Evolutionary conservation across 1,140 invertebrate genomes (phyloP).

Genomic region (Cataglyphis hispanica): DNA sequence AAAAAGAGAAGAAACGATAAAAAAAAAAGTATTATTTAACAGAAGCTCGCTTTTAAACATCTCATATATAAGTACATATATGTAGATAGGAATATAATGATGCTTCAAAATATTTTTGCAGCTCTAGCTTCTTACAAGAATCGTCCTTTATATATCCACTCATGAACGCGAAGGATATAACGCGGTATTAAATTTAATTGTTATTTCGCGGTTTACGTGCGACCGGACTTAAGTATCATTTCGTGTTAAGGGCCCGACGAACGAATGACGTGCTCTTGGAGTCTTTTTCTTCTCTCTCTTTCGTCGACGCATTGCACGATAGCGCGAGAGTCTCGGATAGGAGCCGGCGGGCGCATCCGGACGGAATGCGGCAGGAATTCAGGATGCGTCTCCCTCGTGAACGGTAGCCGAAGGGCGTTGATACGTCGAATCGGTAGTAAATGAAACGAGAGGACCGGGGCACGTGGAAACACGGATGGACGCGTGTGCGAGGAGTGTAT

Average conservation of each 20-base stretch:
- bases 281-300: background rate
- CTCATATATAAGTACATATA: background rate
- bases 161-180: background rate
- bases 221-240: conserved; percentile 43
- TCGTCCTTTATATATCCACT: background rate
- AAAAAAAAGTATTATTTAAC: background rate
- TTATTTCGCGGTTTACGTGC: conserved; percentile 28
- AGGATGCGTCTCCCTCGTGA: conserved; percentile 62
- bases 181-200: conserved; percentile 24
- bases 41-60: background rate
- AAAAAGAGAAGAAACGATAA: background rate
- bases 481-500: conserved; percentile 50
- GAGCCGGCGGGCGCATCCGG: conserved; percentile 27
- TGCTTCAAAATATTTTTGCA: background rate
- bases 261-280: background rate
- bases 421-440: conserved; percentile 69
- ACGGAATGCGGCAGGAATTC: conserved; percentile 71
- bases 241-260: conserved; percentile 14
- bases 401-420: conserved; percentile 69
- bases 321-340: conserved; percentile 31
- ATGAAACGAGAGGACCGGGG: conserved; percentile 57
- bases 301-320: conserved; percentile 33
- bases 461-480: conserved; percentile 55
- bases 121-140: background rate
- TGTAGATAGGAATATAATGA: background rate